Conservation (phyloP, 2,888 invertebrate genomes). For the Tigriopus californicus region DNA sequence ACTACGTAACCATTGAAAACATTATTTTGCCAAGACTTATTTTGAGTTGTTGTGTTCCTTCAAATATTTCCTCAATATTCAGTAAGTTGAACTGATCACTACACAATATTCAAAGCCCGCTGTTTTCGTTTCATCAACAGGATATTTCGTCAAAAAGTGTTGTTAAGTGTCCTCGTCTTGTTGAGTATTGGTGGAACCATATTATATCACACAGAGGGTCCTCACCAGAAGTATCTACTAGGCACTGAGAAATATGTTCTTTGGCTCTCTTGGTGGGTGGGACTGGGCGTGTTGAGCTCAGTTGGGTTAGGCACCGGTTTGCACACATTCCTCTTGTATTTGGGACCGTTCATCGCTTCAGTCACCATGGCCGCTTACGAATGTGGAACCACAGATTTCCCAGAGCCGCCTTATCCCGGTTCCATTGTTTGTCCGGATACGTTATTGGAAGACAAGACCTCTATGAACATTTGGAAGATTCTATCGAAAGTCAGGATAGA, state of each 20-base stretch:
- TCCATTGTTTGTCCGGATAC: constrained; percentile 42
- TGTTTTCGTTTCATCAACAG: background rate
- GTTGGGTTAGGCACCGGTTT: constrained; percentile 95
- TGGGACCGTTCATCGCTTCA: constrained; percentile 97
- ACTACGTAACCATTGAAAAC: too few species aligned
- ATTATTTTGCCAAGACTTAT: too few species aligned
- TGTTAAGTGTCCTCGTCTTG: background rate
- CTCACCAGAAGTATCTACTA: constrained; percentile 22
- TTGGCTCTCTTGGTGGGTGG: constrained; percentile 78
- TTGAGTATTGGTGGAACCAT: background rate
- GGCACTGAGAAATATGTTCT: constrained; percentile 29
- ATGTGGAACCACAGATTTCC: constrained; percentile 83
- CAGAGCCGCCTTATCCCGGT: constrained; percentile 93
- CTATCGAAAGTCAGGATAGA: constrained; percentile 80
- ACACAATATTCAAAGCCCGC: too few species aligned
- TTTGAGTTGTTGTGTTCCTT: too few species aligned
- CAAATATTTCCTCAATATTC: too few species aligned
- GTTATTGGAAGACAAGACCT: background rate
- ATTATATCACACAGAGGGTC: background rate
- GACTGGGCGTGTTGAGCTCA: constrained; percentile 84
- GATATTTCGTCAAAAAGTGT: background rate
- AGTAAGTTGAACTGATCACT: too few species aligned
- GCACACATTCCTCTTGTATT: constrained; percentile 91
- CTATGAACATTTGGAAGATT: constrained; percentile 69
- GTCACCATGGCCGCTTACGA: constrained; percentile 97